Evolutionary conservation across 2,113 vertebrate species (phyloP).

Genomic region (Peromyscus leucopus): DNA sequence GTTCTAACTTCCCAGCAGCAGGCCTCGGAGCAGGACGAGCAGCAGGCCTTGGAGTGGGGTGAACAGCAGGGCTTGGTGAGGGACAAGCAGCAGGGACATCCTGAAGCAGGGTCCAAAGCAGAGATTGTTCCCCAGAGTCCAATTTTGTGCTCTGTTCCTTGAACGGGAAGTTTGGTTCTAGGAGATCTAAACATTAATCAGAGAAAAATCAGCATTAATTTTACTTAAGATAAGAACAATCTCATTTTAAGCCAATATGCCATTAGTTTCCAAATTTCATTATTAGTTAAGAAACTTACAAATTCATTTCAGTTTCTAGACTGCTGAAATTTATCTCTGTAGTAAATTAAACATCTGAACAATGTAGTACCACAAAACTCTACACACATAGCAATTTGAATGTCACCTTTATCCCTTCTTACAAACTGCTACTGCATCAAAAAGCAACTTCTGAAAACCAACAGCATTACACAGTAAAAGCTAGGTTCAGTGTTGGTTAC

Average conservation of each 20-base stretch:
- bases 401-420: conserved; percentile 29
- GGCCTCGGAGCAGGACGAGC: background rate
- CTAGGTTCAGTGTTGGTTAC: background rate
- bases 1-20: conserved; percentile 65
- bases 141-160: conserved; percentile 29
- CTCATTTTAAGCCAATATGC: conserved; percentile 50
- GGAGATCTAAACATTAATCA: conserved; percentile 59
- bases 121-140: conserved; percentile 51
- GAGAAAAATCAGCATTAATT: conserved; percentile 11
- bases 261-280: conserved; percentile 43
- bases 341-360: background rate
- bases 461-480: conserved; percentile 2
- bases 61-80: background rate
- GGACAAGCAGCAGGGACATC: background rate
- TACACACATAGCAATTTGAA: background rate
- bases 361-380: background rate
- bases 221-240: background rate
- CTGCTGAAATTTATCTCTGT: background rate
- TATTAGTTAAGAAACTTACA: conserved; percentile 9
- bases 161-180: background rate
- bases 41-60: background rate
- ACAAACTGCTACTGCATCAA: background rate
- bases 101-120: conserved; percentile 75
- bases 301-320: conserved; percentile 15
- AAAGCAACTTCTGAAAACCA: conserved; percentile 26